Percentiles rank a stretch among this genome's conserved stretches.
Evolutionary conservation across 2,797 vertebrate genomes (phyloP).

Genomic region (Gymnopithys bicolor): DNA sequence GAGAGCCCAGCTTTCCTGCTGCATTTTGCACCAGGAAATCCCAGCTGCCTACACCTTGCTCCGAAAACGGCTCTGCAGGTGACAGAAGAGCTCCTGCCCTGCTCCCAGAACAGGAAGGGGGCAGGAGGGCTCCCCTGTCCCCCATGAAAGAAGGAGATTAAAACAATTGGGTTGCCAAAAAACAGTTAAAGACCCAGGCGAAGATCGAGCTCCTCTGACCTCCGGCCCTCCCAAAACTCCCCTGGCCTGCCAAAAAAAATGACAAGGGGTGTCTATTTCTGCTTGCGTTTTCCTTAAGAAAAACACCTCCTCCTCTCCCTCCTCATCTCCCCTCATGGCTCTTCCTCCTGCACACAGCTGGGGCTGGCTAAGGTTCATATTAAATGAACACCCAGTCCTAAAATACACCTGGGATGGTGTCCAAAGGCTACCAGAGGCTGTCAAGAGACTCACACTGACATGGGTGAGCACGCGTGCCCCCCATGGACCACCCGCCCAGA

Average conservation of each 20-base stretch:
- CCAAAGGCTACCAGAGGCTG: constrained; percentile 8
- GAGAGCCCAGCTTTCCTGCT: constrained; percentile 49
- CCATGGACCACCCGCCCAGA: neutral
- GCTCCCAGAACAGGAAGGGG: neutral
- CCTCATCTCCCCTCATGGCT: neutral
- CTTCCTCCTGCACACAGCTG: neutral
- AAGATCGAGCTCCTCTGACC: constrained; percentile 16
- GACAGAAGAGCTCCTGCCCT: neutral
- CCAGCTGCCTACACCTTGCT: constrained; percentile 46
- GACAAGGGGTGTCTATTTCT: constrained; percentile 48
- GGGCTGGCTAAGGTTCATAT: neutral
- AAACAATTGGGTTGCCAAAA: neutral
- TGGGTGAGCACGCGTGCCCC: neutral
- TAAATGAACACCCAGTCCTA: constrained; percentile 24
- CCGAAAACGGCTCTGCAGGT: neutral
- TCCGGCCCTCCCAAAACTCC: constrained; percentile 10
- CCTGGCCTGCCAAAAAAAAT: constrained; percentile 28
- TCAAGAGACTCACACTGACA: neutral
- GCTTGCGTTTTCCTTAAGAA: constrained; percentile 49
- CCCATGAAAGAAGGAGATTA: neutral
- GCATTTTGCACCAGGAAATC: constrained; percentile 61
- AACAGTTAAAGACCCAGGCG: neutral
- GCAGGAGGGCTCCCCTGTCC: neutral
- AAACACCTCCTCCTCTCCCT: constrained; percentile 4
- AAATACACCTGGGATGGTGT: neutral